Evolutionary conservation across 2,113 vertebrate species (phyloP), one percentile per base, ranked within the genome.

Genomic region (Onychorhynchus coronatus): DNA sequence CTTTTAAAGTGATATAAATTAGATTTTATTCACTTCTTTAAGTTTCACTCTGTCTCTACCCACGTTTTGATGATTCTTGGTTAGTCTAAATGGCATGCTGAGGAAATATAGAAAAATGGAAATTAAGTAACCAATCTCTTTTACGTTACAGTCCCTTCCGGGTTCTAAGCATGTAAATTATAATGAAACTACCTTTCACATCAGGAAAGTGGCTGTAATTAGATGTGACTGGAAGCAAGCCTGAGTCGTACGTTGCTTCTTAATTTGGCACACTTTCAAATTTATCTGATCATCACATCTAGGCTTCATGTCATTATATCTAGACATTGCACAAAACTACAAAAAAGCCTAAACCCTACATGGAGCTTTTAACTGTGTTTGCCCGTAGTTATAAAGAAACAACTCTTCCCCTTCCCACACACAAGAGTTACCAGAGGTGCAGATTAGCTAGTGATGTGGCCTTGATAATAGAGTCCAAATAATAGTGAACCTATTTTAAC

Each of bases 171-270:
- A 73, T 9, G 6, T 83, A 73, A 79, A 76, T 94, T 61, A 53
- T 85, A 81, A 88, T 72, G 27, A 85, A 42, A 90, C 46, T 70
- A 53, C 30, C 33, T 88, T 90, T 85, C 71, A 91, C 63, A 74
- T 79, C 25, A 80, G 18, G 62, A 62, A 95, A 89, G 59, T 55
- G 47, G 27, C 46, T 85, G 59, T 94, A 95, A 94, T 95, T 94
- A 96, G 53, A 68, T 59, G 31, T 80, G 78, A 85, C 37, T 93
- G 78, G 74, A 82, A 94, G 71, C 28, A 85, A 93, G 27, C 14
- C 53, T 55, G 27, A 95, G 62, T 93, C 86, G 74, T 28, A 72
- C 18, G 47, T 55, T 81, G 50, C 63, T 68, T 79, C 66, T 80
- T 79, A 47, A 70, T 80, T 83, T 94, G 91, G 63, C 85, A 80